Evolutionary conservation across 1,140 invertebrate genomes (phyloP), one percentile per base, ranked within the genome.

Genomic region (Lepidurus couesii): DNA sequence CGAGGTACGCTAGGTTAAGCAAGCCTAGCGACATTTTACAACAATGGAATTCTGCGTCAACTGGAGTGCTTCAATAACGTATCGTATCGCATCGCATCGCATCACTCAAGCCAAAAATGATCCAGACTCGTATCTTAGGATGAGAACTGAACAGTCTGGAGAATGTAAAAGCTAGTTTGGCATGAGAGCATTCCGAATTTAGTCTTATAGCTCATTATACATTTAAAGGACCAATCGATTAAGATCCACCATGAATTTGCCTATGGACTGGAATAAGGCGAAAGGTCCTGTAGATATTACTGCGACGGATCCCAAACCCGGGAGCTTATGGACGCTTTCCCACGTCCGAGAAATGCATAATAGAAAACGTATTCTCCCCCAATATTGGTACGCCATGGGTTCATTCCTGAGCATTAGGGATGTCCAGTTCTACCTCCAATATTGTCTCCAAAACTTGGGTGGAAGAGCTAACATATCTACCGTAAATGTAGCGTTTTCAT

Each of bases 401-500:
- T 65, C 13, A 65, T 21, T 65, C 53, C 53, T 65, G 53, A 65
- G 13, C 53, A 21, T 3, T 21, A 3, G 53, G 1, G 53, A 65
- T 13, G 21, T 65, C 53, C 53, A 65, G 16, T 13, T 65, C 21
- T 65, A 65, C 53, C 13, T 65, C 53, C 53, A 65, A 65, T 47
- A 47, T 2, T 65, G 13, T 65, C 53, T 65, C 3, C 8, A 1
- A 16, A 65, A 21, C 21, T 65, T 9, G 13, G 9, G 16, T 65
- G 21, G 9, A 9, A 9, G 53, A 65, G 53, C 8, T 21, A 65
- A 65, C 53, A 65, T 65, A 65, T 65, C 53, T 65, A 1, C 53
- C 53, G n/a, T 65, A 65, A 65, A 65, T 65, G 53, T 65, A 65
- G 53, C 53, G 53, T 65, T 65, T 65, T 65, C 53, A 65, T 65